phyloP scores from a whole-genome alignment of 2,797 vertebrate species.

The Garrulus glandarius region DNA sequence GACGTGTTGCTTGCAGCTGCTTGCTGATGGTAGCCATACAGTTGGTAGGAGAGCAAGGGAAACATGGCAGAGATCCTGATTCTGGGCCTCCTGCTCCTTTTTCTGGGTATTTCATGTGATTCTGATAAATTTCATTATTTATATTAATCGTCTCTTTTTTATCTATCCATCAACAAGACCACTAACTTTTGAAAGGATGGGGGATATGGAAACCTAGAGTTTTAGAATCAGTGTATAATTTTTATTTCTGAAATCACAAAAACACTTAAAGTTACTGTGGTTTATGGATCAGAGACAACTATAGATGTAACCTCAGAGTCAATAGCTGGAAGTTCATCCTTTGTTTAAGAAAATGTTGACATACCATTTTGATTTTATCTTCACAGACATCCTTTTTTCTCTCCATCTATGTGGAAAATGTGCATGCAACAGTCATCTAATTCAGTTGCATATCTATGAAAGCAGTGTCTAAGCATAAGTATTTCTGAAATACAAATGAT shows the following conservation, averaged over 20 bases:
- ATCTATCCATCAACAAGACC: neutral
- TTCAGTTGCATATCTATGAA: neutral
- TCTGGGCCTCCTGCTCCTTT: neutral
- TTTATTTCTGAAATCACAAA: neutral
- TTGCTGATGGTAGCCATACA: neutral
- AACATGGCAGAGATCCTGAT: neutral
- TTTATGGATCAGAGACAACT: neutral
- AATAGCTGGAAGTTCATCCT: neutral
- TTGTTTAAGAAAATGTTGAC: neutral
- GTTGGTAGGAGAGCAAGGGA: neutral
- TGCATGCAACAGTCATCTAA: neutral
- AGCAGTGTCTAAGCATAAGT: neutral
- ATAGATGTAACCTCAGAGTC: neutral
- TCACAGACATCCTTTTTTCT: neutral
- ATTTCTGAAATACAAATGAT: neutral
- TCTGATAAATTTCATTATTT: neutral
- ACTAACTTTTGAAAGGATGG: neutral
- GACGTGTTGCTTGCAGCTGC: neutral
- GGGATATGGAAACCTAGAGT: neutral
- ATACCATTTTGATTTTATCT: neutral
- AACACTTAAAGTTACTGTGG: neutral
- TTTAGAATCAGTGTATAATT: neutral
- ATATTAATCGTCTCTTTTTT: neutral
- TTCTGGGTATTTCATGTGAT: neutral
- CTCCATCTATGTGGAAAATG: neutral